Percentiles rank a stretch among this genome's conserved stretches.
Evolutionary conservation across 1,140 invertebrate genomes (phyloP).

Genomic region (Drosophila setifemur): DNA sequence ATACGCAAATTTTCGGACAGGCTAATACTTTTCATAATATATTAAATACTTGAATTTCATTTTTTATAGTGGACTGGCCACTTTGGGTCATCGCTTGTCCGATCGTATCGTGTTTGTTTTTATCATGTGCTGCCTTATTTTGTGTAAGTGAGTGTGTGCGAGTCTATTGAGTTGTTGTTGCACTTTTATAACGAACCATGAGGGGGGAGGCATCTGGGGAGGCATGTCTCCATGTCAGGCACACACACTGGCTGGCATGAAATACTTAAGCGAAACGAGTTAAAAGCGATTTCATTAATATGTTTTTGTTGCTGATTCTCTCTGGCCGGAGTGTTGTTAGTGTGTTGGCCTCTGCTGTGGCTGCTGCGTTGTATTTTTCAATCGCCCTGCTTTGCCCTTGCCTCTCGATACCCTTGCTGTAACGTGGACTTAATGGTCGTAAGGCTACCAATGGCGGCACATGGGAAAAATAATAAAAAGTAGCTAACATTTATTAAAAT

Average conservation of each 20-base stretch:
- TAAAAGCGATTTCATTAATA: slow-evolving; percentile 80
- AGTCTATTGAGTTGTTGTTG: slow-evolving; percentile 65
- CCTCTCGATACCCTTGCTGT: slow-evolving; percentile 31
- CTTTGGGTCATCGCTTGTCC: slow-evolving; percentile 56
- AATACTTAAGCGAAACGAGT: slow-evolving; percentile 77
- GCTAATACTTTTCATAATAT: slow-evolving; percentile 41
- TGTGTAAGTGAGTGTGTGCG: slow-evolving; percentile 4
- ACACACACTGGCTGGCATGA: slow-evolving; percentile 19
- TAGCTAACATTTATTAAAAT: no score
- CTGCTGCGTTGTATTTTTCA: slow-evolving; percentile 8
- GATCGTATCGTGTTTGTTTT: slow-evolving; percentile 69
- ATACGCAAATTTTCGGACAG: slow-evolving; percentile 4
- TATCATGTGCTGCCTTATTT: slow-evolving; percentile 50
- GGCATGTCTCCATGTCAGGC: slow-evolving; percentile 43
- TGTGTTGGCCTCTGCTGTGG: slow-evolving; percentile 24
- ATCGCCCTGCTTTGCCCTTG: slow-evolving; percentile 20
- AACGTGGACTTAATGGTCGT: no score
- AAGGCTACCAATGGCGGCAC: no score
- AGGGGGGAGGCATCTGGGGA: slow-evolving; percentile 25
- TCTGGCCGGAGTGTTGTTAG: slow-evolving; percentile 18
- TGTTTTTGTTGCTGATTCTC: slow-evolving; percentile 53
- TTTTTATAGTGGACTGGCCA: slow-evolving; percentile 42
- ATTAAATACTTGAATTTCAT: slow-evolving; percentile 40
- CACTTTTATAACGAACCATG: slow-evolving; percentile 63
- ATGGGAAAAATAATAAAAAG: no score